Base-by-base conservation (phyloP, 2,113 vertebrate genomes). In the Sinocyclocheilus grahami region DNA sequence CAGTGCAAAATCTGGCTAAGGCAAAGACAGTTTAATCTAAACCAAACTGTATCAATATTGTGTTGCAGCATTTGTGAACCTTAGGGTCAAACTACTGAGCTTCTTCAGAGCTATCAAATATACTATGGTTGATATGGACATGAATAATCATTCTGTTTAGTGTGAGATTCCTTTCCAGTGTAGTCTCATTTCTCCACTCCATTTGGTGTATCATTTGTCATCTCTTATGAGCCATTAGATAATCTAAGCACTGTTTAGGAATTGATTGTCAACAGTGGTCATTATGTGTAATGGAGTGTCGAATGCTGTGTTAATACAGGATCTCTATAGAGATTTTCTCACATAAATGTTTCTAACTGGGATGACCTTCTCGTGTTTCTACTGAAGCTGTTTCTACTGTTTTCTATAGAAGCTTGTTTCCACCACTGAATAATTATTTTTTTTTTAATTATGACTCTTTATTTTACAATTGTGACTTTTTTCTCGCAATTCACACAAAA, bases 211-310 rank as follows among this genome's bases (percentile, higher is more conserved):
- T 42, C 1, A 83, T 86, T 86, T 37, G 16, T 86, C 71, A 83
- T 11, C 4, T 46, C 39, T 62, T 81, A 82, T 82, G 78, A 82
- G 78, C 20, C n/a, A 48, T 63, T 82, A n/a, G 37, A 86, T 75
- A 86, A 86, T 14, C n/a, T 46, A 37, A 87, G 80, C n/a, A 51
- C 48, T 51, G 48, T 51, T 48, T 51, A 51, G 48, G 27, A 2
- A 18, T 8, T 39, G 13, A 87, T 65, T 42, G 10, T 78, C 72
- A 78, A 55, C 86, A 82, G 9, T n/a, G 12, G 37, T 48, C 13
- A 65, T 71, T 79, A 79, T 79, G 48, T 51, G 62, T 24, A 79
- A 79, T 79, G 62, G 48, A 81, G 85, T 82, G 60, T 83, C 24
- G 65, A 78, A 76, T 24, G 55, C 22, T 71, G 79, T 82, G 62